phyloP scores from a whole-genome alignment of 2,888 invertebrate species.

The Drosophila nigricruria region DNA sequence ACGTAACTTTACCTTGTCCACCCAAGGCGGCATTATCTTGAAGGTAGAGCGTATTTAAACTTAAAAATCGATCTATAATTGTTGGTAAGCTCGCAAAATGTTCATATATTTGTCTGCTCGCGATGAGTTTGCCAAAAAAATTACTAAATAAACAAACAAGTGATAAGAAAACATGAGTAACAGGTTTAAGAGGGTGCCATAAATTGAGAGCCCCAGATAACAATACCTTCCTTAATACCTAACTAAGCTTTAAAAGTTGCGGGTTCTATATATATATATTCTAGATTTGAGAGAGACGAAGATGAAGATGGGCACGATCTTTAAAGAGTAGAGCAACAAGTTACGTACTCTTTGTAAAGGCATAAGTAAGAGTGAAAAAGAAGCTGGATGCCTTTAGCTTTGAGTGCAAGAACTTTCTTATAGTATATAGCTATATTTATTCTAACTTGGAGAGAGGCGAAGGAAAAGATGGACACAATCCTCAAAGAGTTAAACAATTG shows the following conservation, averaged over 20 bases:
- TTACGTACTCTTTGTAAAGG: no score
- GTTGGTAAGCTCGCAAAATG: not conserved
- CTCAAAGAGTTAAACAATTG: no score
- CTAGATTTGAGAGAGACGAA: not conserved
- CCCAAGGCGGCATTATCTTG: constrained; percentile 50
- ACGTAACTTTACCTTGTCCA: constrained; percentile 26
- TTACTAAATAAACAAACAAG: not conserved
- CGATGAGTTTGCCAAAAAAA: not conserved
- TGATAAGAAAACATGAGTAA: constrained; percentile 4
- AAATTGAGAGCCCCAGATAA: not conserved
- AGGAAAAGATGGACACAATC: no score
- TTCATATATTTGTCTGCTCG: not conserved
- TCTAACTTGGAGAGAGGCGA: no score
- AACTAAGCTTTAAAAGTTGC: not conserved
- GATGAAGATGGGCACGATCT: not conserved
- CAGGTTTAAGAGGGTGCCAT: not conserved
- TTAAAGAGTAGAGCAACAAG: not conserved
- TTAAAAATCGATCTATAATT: not conserved
- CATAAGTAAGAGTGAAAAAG: no score
- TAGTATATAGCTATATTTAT: no score
- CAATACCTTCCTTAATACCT: not conserved
- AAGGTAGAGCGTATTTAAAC: constrained; percentile 48
- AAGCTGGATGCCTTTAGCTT: no score
- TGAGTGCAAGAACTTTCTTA: not conserved
- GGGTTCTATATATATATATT: not conserved